Percentiles rank a stretch among this genome's conserved stretches.
These are phyloP conservation scores for Hippocampus zosterae DNA, from an alignment of 2,113 vertebrate species.

Conservation along the genomic window DNA sequence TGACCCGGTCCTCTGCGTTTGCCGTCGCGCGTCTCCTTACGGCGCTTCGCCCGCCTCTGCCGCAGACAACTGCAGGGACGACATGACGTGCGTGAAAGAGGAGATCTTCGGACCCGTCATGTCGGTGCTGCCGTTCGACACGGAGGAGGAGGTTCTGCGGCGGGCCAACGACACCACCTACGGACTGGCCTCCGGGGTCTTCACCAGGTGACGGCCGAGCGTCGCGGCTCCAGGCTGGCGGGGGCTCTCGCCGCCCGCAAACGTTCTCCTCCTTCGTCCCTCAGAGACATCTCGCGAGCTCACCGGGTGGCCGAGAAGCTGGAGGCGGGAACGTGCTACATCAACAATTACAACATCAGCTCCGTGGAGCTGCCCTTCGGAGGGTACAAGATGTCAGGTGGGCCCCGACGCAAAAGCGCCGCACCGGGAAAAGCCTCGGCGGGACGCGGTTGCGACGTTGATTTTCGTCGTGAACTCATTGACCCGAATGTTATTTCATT, in stretches of 20 bases:
- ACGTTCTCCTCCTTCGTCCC: neutral
- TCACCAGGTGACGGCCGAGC: slow-evolving; percentile 79
- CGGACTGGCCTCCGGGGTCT: slow-evolving; percentile 91
- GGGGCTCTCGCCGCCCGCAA: neutral
- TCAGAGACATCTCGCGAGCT: slow-evolving; percentile 87
- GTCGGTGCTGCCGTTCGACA: slow-evolving; percentile 90
- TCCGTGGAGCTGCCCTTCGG: slow-evolving; percentile 90
- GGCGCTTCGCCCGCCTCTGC: too few relatives aligned
- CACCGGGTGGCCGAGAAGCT: slow-evolving; percentile 85
- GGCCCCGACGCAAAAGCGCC: slow-evolving; percentile 1
- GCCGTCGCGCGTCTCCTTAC: too few relatives aligned
- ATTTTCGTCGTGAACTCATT: too few relatives aligned
- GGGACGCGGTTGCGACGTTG: neutral
- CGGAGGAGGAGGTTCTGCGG: slow-evolving; percentile 84
- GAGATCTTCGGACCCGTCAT: slow-evolving; percentile 98
- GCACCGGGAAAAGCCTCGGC: neutral
- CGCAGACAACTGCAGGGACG: slow-evolving; percentile 86
- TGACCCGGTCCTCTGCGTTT: too few relatives aligned
- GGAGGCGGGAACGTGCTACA: slow-evolving; percentile 89
- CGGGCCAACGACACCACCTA: slow-evolving; percentile 87
- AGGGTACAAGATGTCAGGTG: slow-evolving; percentile 94
- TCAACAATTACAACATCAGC: slow-evolving; percentile 92
- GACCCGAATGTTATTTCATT: too few relatives aligned
- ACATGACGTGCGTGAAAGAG: slow-evolving; percentile 93
- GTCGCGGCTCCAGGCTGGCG: too few relatives aligned